Percentiles rank a stretch among this genome's conserved stretches.
phyloP scores from a whole-genome alignment of 2,113 vertebrate species.

The Oreochromis tanganicae region DNA sequence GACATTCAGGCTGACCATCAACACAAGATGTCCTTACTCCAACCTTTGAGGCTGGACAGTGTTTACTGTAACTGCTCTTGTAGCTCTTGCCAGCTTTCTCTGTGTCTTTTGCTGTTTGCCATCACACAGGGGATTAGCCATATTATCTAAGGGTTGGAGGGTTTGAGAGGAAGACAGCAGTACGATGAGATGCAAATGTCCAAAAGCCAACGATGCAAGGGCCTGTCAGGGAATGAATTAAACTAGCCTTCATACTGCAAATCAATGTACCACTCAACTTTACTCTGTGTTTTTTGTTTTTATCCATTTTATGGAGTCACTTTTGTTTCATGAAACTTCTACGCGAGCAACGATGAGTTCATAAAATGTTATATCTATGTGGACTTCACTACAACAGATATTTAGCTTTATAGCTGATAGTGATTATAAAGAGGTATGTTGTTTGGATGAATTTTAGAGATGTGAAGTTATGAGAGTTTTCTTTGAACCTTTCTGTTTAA shows the following conservation, averaged over 20 bases:
- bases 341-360: conserved; percentile 21
- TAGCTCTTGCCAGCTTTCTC: conserved; percentile 37
- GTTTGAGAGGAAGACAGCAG: neutral
- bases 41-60: conserved; percentile 32
- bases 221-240: conserved; percentile 40
- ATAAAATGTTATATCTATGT: conserved; percentile 57
- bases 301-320: conserved; percentile 10
- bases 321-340: conserved; percentile 57
- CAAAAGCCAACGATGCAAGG: conserved; percentile 21
- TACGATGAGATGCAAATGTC: conserved; percentile 6
- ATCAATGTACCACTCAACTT: conserved; percentile 59
- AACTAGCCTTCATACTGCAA: conserved; percentile 67
- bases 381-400: conserved; percentile 59
- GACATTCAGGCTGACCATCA: neutral
- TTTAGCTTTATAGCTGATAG: conserved; percentile 52
- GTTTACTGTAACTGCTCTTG: conserved; percentile 40
- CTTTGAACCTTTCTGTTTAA: conserved; percentile 36
- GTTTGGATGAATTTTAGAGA: conserved; percentile 38
- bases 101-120: conserved; percentile 28
- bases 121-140: conserved; percentile 17
- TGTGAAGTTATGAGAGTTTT: conserved; percentile 1
- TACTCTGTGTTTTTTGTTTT: conserved; percentile 45
- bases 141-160: conserved; percentile 13
- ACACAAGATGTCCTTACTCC: conserved; percentile 11
- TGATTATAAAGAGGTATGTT: conserved; percentile 36